These are phyloP conservation scores for Hymenochirus boettgeri DNA, from an alignment of 2,113 vertebrate species.

Conservation along the genomic window DNA sequence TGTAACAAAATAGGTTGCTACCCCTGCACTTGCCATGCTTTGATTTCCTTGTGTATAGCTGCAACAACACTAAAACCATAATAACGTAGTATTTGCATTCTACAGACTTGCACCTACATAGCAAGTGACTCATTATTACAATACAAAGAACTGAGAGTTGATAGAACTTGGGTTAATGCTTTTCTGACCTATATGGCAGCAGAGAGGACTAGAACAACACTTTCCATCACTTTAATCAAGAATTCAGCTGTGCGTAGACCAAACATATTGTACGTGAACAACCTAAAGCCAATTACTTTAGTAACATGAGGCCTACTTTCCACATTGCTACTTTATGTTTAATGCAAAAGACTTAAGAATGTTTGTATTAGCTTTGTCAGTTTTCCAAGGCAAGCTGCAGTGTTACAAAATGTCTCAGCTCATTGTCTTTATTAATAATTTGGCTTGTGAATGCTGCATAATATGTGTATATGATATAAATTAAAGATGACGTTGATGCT, in stretches of 20 bases:
- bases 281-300: conserved; percentile 11
- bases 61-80: no score
- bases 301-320: conserved; percentile 4
- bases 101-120: not conserved
- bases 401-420: conserved; percentile 1
- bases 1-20: no score
- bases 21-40: no score
- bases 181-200: not conserved
- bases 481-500: conserved; percentile 18
- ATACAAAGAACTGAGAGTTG: not conserved
- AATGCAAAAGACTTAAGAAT: conserved; percentile 1
- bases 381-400: not conserved
- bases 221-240: not conserved
- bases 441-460: conserved; percentile 15
- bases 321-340: not conserved
- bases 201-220: not conserved
- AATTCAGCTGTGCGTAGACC: not conserved
- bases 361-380: conserved; percentile 3
- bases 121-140: not conserved
- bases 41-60: no score
- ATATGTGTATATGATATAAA: conserved; percentile 32
- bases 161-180: not conserved
- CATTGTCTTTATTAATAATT: not conserved
- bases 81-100: not conserved
- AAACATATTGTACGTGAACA: conserved; percentile 1